These are phyloP conservation scores for Chionomys nivalis DNA, from an alignment of 2,113 vertebrate genomes.

Conservation along the genomic window DNA sequence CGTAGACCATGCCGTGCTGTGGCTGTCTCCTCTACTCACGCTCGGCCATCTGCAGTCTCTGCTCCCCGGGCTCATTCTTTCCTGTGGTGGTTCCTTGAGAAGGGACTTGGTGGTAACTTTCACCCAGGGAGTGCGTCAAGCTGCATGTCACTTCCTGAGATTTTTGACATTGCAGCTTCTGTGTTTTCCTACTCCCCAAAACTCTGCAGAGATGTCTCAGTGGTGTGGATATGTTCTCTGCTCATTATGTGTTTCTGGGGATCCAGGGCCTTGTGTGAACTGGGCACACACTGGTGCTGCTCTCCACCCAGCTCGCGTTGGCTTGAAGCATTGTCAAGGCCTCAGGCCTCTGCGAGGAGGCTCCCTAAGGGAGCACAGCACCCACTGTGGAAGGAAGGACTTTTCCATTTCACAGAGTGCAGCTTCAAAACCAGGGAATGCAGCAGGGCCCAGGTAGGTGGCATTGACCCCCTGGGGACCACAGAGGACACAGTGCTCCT, in stretches of 20 bases:
- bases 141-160: neutral
- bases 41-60: accelerated
- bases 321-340: too few relatives aligned
- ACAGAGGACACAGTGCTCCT: accelerated
- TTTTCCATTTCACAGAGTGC: neutral
- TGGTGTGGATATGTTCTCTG: neutral
- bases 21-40: neutral
- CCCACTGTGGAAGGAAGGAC: neutral
- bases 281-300: too few relatives aligned
- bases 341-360: neutral
- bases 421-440: neutral
- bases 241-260: neutral
- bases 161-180: too few relatives aligned
- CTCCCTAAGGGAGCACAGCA: neutral
- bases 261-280: neutral
- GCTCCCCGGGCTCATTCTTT: neutral
- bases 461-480: neutral
- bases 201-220: neutral
- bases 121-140: accelerated
- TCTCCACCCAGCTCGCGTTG: neutral
- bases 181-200: neutral
- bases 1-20: accelerated
- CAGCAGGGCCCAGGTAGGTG: neutral
- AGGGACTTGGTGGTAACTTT: neutral
- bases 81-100: neutral